Evolutionary conservation across 2,888 invertebrate species (phyloP).

Genomic region (Molorchus minor): DNA sequence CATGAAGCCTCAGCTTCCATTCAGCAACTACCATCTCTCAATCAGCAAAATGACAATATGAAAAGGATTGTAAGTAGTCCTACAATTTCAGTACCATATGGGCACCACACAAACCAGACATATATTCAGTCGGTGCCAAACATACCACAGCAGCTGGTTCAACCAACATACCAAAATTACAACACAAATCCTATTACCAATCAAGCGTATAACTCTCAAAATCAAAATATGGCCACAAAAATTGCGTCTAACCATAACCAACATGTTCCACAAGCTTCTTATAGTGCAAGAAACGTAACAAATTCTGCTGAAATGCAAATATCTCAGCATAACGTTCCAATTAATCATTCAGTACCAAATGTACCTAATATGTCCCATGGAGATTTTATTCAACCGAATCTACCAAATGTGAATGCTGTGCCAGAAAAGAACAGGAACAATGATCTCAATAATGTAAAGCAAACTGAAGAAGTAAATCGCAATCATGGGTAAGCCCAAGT

Average conservation of each 20-base stretch:
- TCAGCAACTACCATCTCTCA: background rate
- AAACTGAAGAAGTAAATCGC: background rate
- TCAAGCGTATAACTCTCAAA: background rate
- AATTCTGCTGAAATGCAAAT: background rate
- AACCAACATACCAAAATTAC: background rate
- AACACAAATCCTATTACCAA: background rate
- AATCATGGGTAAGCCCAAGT: background rate
- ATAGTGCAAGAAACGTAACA: background rate
- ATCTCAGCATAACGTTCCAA: background rate
- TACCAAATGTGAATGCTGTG: background rate
- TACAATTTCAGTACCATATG: background rate
- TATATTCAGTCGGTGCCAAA: background rate
- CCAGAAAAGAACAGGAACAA: background rate
- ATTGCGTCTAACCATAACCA: background rate
- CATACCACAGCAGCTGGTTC: constrained; percentile 3
- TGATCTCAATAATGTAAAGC: background rate
- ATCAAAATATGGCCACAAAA: background rate
- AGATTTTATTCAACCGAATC: background rate
- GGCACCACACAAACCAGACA: background rate
- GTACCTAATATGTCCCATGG: constrained; percentile 4
- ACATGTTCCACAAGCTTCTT: background rate
- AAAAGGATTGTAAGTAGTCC: background rate
- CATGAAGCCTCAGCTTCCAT: no score
- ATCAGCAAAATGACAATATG: background rate
- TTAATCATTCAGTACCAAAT: constrained; percentile 3